A percentile compares a stretch with the other conserved stretches of the same genome.
These are phyloP conservation scores for Benthosema pterotum DNA, from an alignment of 2,797 vertebrate species.

Conservation along the genomic window DNA sequence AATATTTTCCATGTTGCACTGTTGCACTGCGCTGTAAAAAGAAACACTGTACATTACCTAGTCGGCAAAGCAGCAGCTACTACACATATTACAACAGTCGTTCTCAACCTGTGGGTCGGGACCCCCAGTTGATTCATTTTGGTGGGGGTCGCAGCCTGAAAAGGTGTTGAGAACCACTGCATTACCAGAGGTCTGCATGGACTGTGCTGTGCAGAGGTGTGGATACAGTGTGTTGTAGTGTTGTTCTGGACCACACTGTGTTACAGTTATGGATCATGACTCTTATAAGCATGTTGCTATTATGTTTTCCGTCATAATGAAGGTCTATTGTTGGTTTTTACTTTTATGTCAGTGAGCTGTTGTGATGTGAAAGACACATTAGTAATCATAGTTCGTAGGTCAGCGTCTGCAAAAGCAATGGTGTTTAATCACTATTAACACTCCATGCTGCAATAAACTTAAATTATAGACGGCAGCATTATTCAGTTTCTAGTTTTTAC, in stretches of 20 bases:
- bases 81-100: too few species aligned
- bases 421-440: constrained; percentile 31
- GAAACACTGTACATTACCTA: constrained; percentile 45
- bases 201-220: constrained; percentile 2
- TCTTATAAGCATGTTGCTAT: constrained; percentile 70
- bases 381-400: constrained; percentile 43
- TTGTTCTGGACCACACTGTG: constrained; percentile 45
- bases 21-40: constrained; percentile 64
- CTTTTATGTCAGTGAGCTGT: constrained; percentile 12
- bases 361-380: constrained; percentile 30
- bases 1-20: constrained; percentile 53
- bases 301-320: constrained; percentile 47
- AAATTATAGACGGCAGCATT: constrained; percentile 29
- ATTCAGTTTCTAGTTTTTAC: constrained; percentile 39
- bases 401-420: constrained; percentile 34
- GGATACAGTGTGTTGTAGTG: constrained; percentile 27
- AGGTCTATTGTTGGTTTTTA: constrained; percentile 55
- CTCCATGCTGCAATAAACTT: constrained; percentile 43
- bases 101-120: too few species aligned
- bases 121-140: too few species aligned
- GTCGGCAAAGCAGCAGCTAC: constrained; percentile 5
- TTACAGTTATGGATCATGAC: constrained; percentile 45
- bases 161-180: neutral
- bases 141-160: too few species aligned
- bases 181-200: constrained; percentile 7